Evolutionary conservation across 2,888 invertebrate genomes (phyloP).

Genomic region (Zele albiditarsus): DNA sequence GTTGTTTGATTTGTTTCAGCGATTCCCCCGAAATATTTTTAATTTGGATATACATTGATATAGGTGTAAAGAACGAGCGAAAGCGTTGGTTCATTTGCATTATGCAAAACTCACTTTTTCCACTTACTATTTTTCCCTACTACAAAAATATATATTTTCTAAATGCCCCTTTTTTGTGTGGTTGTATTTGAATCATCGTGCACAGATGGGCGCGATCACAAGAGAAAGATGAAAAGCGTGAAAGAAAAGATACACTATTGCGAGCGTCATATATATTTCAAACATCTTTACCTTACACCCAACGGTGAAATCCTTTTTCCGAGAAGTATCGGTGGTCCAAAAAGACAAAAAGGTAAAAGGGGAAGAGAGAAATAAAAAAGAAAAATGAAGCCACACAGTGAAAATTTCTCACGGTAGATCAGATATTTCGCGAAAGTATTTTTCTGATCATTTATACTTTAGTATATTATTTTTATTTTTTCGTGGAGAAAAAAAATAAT

Average conservation of each 20-base stretch:
- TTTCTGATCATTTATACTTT: neutral
- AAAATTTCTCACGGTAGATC: conserved; percentile 36
- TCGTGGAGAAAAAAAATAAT: conserved; percentile 3
- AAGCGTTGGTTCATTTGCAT: conserved; percentile 24
- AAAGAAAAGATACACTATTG: neutral
- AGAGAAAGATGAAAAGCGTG: neutral
- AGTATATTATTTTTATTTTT: neutral
- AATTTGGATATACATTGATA: too few species aligned
- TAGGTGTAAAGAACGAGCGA: conserved; percentile 57
- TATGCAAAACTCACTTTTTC: neutral
- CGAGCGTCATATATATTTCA: neutral
- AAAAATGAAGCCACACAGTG: conserved; percentile 18
- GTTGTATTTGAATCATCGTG: conserved; percentile 1
- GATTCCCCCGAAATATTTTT: too few species aligned
- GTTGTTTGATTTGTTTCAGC: too few species aligned
- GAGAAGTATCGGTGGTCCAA: neutral
- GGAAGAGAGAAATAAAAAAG: conserved; percentile 2
- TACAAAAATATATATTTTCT: neutral
- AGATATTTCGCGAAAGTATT: conserved; percentile 27
- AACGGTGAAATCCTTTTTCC: conserved; percentile 25
- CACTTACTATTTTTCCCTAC: neutral
- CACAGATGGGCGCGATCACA: neutral
- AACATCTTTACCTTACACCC: neutral
- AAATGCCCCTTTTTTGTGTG: conserved; percentile 13
- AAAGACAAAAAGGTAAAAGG: neutral